These are phyloP conservation scores for Syrista parreyssii DNA, from an alignment of 2,888 invertebrate genomes.

Conservation along the genomic window DNA sequence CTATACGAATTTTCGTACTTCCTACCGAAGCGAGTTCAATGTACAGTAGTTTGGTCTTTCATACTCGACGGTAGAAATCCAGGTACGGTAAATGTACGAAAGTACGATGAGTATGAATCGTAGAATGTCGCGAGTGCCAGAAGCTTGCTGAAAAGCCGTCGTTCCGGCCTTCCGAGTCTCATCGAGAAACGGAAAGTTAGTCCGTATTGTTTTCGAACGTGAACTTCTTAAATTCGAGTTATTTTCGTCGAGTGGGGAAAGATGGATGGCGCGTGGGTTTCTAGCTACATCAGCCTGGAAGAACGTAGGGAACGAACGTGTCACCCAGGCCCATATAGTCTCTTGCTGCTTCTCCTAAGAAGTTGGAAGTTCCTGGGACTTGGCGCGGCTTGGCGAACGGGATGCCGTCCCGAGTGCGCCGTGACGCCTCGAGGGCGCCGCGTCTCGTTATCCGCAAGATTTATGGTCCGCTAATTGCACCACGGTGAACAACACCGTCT, in stretches of 20 bases:
- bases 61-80: not conserved
- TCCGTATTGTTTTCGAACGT: constrained; percentile 58
- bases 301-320: constrained; percentile 17
- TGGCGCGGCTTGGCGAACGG: constrained; percentile 44
- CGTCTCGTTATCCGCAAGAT: constrained; percentile 63
- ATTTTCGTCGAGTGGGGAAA: constrained; percentile 58
- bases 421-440: constrained; percentile 65
- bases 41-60: not conserved
- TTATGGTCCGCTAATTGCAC: constrained; percentile 64
- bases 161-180: not conserved
- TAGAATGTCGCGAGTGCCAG: not conserved
- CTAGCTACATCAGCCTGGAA: constrained; percentile 40
- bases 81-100: not conserved
- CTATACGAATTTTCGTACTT: not conserved
- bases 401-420: constrained; percentile 41
- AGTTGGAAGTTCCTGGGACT: constrained; percentile 42
- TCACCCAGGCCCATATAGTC: not conserved
- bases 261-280: constrained; percentile 59
- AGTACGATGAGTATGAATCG: not conserved
- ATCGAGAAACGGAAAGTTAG: not conserved
- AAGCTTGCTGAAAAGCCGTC: not conserved
- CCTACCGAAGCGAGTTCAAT: not conserved
- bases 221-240: constrained; percentile 62
- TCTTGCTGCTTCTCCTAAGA: constrained; percentile 1
- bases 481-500: constrained; percentile 53